Conservation (phyloP, 2,113 vertebrate genomes). For the Cichladusa arquata region DNA sequence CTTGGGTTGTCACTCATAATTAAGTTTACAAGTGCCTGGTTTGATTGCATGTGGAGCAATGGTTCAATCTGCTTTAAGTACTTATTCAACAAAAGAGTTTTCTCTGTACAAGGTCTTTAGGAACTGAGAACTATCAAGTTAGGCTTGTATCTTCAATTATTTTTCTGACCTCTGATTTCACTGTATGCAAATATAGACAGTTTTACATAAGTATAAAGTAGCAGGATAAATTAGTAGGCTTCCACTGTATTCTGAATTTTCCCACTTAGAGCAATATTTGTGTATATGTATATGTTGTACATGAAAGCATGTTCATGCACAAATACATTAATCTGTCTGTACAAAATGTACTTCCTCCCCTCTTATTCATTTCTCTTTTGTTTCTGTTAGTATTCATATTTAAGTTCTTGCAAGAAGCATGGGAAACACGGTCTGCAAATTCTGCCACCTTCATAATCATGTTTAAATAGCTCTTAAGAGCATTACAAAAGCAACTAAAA, state of each 20-base stretch:
- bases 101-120: background rate
- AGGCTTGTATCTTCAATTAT: background rate
- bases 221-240: background rate
- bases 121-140: background rate
- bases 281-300: background rate
- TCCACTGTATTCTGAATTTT: background rate
- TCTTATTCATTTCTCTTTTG: background rate
- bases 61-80: conserved; percentile 30
- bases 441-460: background rate
- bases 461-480: background rate
- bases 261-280: background rate
- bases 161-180: background rate
- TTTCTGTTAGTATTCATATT: background rate
- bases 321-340: background rate
- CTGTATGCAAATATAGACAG: background rate
- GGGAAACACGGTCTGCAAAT: background rate
- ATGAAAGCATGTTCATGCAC: background rate
- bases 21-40: conserved; percentile 4
- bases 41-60: conserved; percentile 21
- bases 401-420: background rate
- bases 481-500: background rate
- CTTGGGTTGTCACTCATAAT: conserved; percentile 48
- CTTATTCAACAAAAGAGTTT: background rate
- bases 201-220: background rate
- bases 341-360: background rate